Conservation (phyloP, 2,113 vertebrate genomes). For the Nyctibius bracteatus region DNA sequence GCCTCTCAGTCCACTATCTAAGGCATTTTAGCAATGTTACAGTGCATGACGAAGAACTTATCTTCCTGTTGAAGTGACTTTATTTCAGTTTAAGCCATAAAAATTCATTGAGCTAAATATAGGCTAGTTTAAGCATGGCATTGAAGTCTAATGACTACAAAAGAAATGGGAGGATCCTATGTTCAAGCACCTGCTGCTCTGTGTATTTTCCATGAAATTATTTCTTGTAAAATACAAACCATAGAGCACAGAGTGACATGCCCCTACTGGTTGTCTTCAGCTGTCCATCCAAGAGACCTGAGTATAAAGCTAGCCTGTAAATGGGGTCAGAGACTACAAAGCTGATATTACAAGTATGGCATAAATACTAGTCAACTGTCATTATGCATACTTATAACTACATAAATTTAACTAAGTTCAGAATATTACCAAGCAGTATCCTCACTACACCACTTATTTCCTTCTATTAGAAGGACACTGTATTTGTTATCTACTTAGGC, state of each 20-base stretch:
- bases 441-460: neutral
- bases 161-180: neutral
- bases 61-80: neutral
- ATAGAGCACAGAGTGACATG: neutral
- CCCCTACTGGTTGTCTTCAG: neutral
- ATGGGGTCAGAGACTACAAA: neutral
- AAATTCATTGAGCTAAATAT: neutral
- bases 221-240: neutral
- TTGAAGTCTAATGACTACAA: neutral
- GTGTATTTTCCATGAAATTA: neutral
- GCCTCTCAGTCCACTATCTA: neutral
- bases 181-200: neutral
- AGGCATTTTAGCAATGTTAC: neutral
- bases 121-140: neutral
- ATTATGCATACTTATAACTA: neutral
- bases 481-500: neutral
- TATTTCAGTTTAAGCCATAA: neutral
- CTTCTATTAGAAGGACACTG: neutral
- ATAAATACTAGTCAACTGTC: neutral
- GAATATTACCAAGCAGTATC: neutral
- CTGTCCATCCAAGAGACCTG: neutral
- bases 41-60: neutral
- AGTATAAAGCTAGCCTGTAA: neutral
- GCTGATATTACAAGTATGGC: neutral
- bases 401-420: neutral